Evolutionary conservation across 2,113 vertebrate genomes (phyloP).

Genomic region (Loxodonta africana): DNA sequence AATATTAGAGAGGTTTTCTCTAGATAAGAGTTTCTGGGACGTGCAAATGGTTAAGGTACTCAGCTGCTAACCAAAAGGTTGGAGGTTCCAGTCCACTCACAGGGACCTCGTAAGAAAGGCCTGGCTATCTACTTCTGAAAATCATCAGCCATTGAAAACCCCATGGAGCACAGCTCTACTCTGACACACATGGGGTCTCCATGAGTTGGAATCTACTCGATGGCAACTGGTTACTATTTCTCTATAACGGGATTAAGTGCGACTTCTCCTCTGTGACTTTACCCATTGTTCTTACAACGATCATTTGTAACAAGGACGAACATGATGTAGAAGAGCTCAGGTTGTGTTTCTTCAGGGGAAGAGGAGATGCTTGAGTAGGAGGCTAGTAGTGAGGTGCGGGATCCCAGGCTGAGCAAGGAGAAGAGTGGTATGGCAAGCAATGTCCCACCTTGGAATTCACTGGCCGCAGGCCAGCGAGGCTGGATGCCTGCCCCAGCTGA

Average conservation of each 20-base stretch:
- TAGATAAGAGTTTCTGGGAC: not conserved
- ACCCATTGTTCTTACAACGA: not conserved
- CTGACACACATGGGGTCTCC: not conserved
- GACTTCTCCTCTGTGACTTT: not conserved
- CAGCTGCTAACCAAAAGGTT: not conserved
- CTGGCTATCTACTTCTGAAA: too few species aligned
- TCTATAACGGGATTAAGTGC: not conserved
- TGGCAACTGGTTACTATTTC: not conserved
- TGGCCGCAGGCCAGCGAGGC: not conserved
- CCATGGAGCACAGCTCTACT: not conserved
- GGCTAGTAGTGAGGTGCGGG: not conserved
- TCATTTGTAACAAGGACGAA: not conserved
- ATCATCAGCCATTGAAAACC: not conserved
- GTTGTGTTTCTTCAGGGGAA: rapidly evolving
- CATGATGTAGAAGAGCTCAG: not conserved
- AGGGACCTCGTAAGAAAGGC: not conserved
- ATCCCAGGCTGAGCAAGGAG: not conserved
- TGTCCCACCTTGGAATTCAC: not conserved
- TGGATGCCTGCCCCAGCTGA: not conserved
- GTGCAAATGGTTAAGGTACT: not conserved
- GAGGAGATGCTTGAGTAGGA: too few species aligned
- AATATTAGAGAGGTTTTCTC: not conserved
- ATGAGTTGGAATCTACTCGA: not conserved
- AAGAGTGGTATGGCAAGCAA: not conserved
- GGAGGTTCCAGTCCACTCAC: not conserved